Percentiles rank a stretch among this genome's conserved stretches.
phyloP scores from a whole-genome alignment of 2,113 vertebrate genomes.

The Macquaria australasica region DNA sequence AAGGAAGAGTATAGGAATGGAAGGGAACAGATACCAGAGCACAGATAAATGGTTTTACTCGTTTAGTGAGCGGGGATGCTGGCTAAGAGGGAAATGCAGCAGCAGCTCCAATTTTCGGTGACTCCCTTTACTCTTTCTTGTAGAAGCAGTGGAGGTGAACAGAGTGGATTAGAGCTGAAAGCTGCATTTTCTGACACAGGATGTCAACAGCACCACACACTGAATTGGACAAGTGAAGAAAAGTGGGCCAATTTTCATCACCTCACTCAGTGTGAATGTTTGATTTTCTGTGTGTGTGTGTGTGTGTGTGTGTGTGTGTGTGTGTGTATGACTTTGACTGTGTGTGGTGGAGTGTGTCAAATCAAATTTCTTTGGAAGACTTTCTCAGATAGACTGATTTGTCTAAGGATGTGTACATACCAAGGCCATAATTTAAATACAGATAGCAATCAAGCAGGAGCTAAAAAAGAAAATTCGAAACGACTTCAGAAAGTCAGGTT shows the following conservation, averaged over 20 bases:
- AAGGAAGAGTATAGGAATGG: neutral
- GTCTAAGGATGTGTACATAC: neutral
- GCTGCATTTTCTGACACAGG: conserved; percentile 47
- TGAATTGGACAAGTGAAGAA: conserved; percentile 58
- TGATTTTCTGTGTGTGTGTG: conserved; percentile 15
- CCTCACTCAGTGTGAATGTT: conserved; percentile 4
- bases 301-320: neutral
- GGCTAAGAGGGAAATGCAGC: neutral
- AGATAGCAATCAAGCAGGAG: neutral
- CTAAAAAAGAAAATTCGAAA: neutral
- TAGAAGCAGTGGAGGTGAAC: conserved; percentile 51
- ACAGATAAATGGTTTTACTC: conserved; percentile 27
- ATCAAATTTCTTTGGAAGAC: neutral
- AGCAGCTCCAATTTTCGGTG: conserved; percentile 17
- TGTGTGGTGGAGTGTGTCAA: neutral
- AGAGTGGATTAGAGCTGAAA: conserved; percentile 46
- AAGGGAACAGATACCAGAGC: conserved; percentile 4
- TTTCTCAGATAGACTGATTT: neutral
- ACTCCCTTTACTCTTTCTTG: conserved; percentile 18
- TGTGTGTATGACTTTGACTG: neutral
- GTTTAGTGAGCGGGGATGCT: conserved; percentile 8
- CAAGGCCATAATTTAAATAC: neutral
- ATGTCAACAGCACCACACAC: conserved; percentile 42
- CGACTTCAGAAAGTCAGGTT: neutral
- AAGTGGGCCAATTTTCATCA: conserved; percentile 57